These are phyloP conservation scores for Phoronis australis DNA, from an alignment of 2,888 invertebrate species.

Conservation along the genomic window DNA sequence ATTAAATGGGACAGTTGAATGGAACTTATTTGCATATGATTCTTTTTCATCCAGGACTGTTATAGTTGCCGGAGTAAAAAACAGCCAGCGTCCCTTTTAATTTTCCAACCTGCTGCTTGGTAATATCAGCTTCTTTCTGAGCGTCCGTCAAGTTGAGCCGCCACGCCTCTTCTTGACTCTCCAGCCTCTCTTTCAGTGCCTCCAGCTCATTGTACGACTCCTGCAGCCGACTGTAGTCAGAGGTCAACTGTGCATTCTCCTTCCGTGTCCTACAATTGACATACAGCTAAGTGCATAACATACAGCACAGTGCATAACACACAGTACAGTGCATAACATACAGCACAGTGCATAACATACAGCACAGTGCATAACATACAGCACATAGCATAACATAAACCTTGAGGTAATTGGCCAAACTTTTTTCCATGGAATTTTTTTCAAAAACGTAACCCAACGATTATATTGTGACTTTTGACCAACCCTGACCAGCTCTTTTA, in stretches of 20 bases:
- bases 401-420: no score
- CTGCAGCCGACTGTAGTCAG: conserved; percentile 49
- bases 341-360: neutral
- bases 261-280: conserved; percentile 46
- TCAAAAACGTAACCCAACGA: no score
- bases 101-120: conserved; percentile 38
- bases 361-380: neutral
- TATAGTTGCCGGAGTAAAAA: no score
- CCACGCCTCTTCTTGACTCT: conserved; percentile 41
- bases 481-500: no score
- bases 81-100: neutral
- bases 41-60: no score
- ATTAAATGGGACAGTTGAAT: no score
- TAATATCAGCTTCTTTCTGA: conserved; percentile 45
- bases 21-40: no score
- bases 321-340: neutral
- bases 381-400: neutral
- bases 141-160: conserved; percentile 45
- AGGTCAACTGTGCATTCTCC: conserved; percentile 46
- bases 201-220: conserved; percentile 49
- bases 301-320: no score
- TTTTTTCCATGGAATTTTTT: no score
- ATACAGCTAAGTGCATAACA: conserved; percentile 3
- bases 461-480: no score
- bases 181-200: conserved; percentile 46